phyloP scores from a whole-genome alignment of 2,888 invertebrate genomes.

The Pristionchus mayeri region DNA sequence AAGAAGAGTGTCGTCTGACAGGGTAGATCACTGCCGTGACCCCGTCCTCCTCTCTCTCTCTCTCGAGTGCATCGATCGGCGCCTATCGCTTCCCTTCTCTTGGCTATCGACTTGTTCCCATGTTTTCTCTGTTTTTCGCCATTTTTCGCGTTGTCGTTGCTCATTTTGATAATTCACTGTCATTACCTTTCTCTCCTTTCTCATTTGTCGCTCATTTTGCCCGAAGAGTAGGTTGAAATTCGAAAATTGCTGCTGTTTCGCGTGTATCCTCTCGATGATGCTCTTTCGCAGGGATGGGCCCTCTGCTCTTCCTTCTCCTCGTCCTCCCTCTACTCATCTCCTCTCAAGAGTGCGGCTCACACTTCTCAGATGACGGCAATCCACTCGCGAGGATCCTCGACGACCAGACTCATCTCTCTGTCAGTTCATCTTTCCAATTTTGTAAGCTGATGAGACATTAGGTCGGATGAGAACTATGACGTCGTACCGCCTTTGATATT shows the following conservation, averaged over 20 bases:
- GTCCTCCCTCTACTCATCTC: neutral
- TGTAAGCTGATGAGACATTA: too few species aligned
- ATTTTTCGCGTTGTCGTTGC: neutral
- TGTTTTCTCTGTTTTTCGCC: neutral
- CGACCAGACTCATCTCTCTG: slow-evolving; percentile 35
- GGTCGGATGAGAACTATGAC: too few species aligned
- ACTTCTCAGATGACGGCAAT: slow-evolving; percentile 35
- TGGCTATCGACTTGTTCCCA: neutral
- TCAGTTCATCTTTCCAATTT: neutral
- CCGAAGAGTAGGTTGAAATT: too few species aligned
- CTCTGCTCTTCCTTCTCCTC: slow-evolving; percentile 23
- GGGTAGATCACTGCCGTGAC: slow-evolving; percentile 9
- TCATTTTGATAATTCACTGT: too few species aligned
- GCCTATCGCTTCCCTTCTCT: neutral
- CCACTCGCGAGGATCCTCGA: slow-evolving; percentile 44
- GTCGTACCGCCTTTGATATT: too few species aligned
- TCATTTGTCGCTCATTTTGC: too few species aligned
- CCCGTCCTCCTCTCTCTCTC: neutral
- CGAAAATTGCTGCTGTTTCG: too few species aligned
- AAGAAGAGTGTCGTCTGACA: too few species aligned
- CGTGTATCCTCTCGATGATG: too few species aligned
- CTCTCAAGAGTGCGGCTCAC: slow-evolving; percentile 42
- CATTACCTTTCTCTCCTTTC: too few species aligned
- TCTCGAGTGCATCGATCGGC: neutral
- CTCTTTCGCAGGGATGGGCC: neutral